Base-by-base conservation (phyloP, 2,113 vertebrate genomes). In the Aspiorhynchus laticeps region DNA sequence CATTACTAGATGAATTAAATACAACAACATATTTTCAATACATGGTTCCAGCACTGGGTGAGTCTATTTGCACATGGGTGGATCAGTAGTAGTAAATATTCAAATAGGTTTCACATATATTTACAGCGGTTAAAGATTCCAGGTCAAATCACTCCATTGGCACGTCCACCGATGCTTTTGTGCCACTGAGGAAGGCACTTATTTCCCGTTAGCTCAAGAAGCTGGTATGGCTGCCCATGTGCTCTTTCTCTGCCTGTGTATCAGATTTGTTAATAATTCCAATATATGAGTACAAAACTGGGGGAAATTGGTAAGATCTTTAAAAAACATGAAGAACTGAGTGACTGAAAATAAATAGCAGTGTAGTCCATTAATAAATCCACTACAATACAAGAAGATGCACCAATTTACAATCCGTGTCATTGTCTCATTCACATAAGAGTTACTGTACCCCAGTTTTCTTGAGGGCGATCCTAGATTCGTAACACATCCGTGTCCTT, bases 111-210 rank as follows among this genome's bases (percentile, higher is more conserved):
- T n/a, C 48, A 75, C 46, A 48, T 48, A 71, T 74, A 9, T 80
- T 33, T 83, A 83, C 65, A 83, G 10, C 81, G 4, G 7, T 74
- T 84, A 51, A 84, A 41, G 46, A 74, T 56, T n/a, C 33, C 53
- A 59, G 76, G 33, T 80, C 53, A 15, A 51, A 71, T 17, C 38
- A 41, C n/a, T 67, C 38, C 63, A 26, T 51, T 19, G 81, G 12
- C 76, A 78, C 4, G 8, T 78, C 83, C 69, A 84, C 11, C 14
- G 24, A 59, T 15, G 41, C 28, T 53, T 83, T 71, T 83, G 83
- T 84, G 83, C 83, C 83, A 59, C 7, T 74, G 83, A 74, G 46
- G 12, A 84, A 84, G 83, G 83, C 83, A 84, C 82, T 84, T 84
- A 41, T 73, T 74, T 84, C 82, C 69, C 1, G 10, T 83, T 71